Evolutionary conservation across 2,888 invertebrate genomes (phyloP), one percentile per base, ranked within the genome.

Genomic region (Acrobasis consociella): DNA sequence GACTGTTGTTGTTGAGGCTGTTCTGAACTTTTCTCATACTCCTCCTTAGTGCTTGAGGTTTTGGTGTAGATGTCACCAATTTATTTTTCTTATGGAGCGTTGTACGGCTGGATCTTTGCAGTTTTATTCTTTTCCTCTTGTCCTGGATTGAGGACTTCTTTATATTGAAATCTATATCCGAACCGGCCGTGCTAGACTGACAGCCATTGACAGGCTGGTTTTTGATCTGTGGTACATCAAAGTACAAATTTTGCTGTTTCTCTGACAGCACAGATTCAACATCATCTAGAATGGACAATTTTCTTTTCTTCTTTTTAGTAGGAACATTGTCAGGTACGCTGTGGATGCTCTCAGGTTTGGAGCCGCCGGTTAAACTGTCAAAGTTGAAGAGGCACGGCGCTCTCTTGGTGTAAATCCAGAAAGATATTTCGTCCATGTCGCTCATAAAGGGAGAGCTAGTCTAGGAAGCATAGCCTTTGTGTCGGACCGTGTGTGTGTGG

Each of bases 371-470:
- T 49, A 78, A 70, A 72, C 82, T 86, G 56, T 91, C 89, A 80
- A 86, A 88, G 71, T 83, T 84, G 72, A 85, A 83, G 49, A 92
- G 86, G 80, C 92, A 93, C 0, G 93, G 93, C 13, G 93, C 89
- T 73, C 89, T 79, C 67, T 88, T 88, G 1, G 93, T 91, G 69
- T 83, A 81, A 39, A 93, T 81, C 93, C 93, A 93, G 69, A 84
- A 91, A 1, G 86, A 76, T 77, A 93, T 92, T 74, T 92, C 92
- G 67, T 92, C 91, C 88, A 91, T 91, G 67, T 81, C 84, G 81
- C 71, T 89, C 83, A 89, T 88, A 88, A 88, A 87, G 87, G 87
- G 87, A 85, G 55, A 10, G 69, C 73, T 69, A 52, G 65, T 46
- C 39, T 16, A 31, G 11, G 51, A n/a, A n/a, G 39, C 17, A 51